These are phyloP conservation scores for Nemapogon koenigi DNA, from an alignment of 2,888 invertebrate species.

Conservation along the genomic window DNA sequence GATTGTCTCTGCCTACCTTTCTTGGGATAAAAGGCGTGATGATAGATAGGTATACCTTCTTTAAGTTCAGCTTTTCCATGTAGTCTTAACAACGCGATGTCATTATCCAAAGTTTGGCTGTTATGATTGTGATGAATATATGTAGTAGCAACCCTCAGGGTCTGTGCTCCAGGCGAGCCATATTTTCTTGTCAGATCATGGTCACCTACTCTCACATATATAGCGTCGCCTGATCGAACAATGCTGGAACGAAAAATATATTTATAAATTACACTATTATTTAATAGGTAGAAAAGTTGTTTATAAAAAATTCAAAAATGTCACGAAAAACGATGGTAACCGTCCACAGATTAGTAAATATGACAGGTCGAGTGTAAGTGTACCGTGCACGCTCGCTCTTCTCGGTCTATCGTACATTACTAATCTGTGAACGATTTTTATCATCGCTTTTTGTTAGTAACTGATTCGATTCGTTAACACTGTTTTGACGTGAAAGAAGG, in stretches of 20 bases:
- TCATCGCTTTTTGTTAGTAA: too few species aligned
- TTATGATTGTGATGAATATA: slow-evolving; percentile 97
- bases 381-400: too few species aligned
- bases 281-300: background rate
- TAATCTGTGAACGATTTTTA: too few species aligned
- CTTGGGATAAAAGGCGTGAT: background rate
- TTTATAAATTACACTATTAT: background rate
- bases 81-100: slow-evolving; percentile 89
- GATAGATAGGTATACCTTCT: slow-evolving; percentile 65
- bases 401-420: too few species aligned
- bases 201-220: slow-evolving; percentile 92
- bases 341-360: too few species aligned
- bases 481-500: too few species aligned
- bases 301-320: too few species aligned
- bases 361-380: too few species aligned
- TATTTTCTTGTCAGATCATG: slow-evolving; percentile 90
- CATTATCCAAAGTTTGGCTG: slow-evolving; percentile 92
- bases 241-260: slow-evolving; percentile 64
- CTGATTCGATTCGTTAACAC: too few species aligned
- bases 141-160: slow-evolving; percentile 87
- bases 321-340: too few species aligned
- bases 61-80: slow-evolving; percentile 88
- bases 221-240: slow-evolving; percentile 91
- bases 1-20: too few species aligned
- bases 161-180: slow-evolving; percentile 91